phyloP scores from a whole-genome alignment of 2,797 vertebrate species.

The Hapalemur alaotrensis region DNA sequence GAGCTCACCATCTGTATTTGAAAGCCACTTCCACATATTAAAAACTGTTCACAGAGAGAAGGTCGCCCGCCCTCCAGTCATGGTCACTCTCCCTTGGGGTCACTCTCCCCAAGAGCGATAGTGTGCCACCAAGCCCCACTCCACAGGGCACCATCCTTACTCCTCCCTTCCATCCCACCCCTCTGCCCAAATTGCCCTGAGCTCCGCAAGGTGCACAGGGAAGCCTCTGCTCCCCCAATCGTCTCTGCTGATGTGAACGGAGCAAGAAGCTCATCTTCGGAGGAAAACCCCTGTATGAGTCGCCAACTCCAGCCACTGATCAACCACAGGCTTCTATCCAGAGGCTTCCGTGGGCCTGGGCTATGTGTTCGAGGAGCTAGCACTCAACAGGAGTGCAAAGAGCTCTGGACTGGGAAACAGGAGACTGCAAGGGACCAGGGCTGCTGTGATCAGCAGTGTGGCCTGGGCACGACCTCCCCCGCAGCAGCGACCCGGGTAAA shows the following conservation, averaged over 20 bases:
- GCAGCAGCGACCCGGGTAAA: neutral
- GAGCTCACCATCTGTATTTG: neutral
- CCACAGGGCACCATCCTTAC: no score
- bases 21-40: neutral
- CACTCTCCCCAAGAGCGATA: no score
- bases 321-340: neutral
- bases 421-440: neutral
- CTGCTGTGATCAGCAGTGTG: rapidly evolving
- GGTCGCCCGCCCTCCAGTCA: neutral
- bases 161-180: neutral
- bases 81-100: neutral
- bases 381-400: neutral
- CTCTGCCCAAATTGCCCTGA: neutral
- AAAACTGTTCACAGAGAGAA: neutral
- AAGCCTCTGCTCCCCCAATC: neutral
- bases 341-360: neutral
- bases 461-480: neutral
- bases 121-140: rapidly evolving
- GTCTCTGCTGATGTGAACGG: neutral
- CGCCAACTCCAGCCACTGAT: neutral
- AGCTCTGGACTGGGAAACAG: neutral
- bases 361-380: rapidly evolving
- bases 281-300: neutral
- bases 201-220: neutral
- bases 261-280: neutral